These are phyloP conservation scores for Pseudopleuronectes americanus DNA, from an alignment of 2,797 vertebrate genomes.

Conservation along the genomic window DNA sequence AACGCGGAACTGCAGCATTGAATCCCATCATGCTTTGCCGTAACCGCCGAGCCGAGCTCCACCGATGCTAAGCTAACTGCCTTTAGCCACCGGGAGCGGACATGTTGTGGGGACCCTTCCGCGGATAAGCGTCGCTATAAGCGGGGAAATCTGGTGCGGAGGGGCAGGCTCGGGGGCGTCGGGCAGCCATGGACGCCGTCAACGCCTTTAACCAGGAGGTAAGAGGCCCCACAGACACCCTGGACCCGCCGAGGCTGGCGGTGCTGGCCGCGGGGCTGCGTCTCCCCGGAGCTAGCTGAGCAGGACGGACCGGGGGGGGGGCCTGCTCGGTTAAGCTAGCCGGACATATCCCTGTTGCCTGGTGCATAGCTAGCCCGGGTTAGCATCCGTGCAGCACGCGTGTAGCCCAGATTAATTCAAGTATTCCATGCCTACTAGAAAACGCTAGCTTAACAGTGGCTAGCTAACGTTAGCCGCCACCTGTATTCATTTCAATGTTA, in stretches of 20 bases:
- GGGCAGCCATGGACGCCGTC: constrained; percentile 86
- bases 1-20: constrained; percentile 8
- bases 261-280: constrained; percentile 56
- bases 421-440: not conserved
- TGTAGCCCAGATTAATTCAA: not conserved
- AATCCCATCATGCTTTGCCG: constrained; percentile 82
- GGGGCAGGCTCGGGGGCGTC: constrained; percentile 39
- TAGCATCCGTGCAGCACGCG: not conserved
- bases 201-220: constrained; percentile 89
- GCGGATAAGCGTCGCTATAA: constrained; percentile 67
- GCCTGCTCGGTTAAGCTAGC: constrained; percentile 45
- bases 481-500: constrained; percentile 7
- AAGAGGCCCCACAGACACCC: constrained; percentile 38
- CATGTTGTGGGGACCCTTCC: constrained; percentile 84
- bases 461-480: not conserved
- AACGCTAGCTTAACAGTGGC: constrained; percentile 11
- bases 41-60: constrained; percentile 72
- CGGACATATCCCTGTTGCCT: constrained; percentile 21
- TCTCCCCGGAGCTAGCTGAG: constrained; percentile 48
- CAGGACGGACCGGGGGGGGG: constrained; percentile 42
- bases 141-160: constrained; percentile 56
- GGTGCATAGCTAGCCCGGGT: not conserved
- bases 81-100: constrained; percentile 81
- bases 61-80: constrained; percentile 72
- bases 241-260: constrained; percentile 34